Percentiles rank a stretch among this genome's conserved stretches.
Conservation (phyloP, 1,140 invertebrate genomes). For the Anastrepha ludens region DNA sequence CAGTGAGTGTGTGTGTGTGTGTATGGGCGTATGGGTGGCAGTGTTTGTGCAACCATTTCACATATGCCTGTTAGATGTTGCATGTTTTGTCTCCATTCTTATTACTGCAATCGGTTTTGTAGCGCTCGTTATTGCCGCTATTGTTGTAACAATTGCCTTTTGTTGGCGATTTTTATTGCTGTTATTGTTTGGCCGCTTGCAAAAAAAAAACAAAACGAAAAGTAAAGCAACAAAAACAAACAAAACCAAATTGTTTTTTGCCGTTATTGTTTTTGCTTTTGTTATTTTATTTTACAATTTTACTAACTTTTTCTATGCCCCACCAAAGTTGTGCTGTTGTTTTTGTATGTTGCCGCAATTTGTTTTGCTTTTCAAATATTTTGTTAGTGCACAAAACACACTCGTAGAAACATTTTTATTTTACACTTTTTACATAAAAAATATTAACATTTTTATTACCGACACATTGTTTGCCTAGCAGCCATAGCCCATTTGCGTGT, state of each 20-base stretch:
- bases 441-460: conserved; percentile 40
- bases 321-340: not conserved
- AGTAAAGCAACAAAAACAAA: not conserved
- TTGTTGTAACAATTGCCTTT: conserved; percentile 41
- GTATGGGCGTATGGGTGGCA: not conserved
- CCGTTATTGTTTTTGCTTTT: conserved; percentile 30
- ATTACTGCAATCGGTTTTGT: not conserved
- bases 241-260: not conserved
- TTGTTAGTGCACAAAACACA: too few relatives aligned
- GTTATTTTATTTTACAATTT: not conserved
- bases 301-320: not conserved
- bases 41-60: conserved; percentile 42
- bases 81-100: conserved; percentile 49
- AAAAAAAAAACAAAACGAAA: not conserved
- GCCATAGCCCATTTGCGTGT: not conserved
- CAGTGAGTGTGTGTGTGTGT: not conserved
- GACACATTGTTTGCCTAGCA: not conserved
- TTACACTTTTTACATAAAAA: not conserved
- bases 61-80: conserved; percentile 45
- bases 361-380: not conserved
- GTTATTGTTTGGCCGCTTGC: conserved; percentile 29
- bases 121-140: conserved; percentile 30
- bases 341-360: not conserved
- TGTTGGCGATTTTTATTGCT: conserved; percentile 40
- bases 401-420: not conserved